These are phyloP conservation scores for Acropora yongei DNA, from an alignment of 64 coral and sea anemone species.

Conservation along the genomic window DNA sequence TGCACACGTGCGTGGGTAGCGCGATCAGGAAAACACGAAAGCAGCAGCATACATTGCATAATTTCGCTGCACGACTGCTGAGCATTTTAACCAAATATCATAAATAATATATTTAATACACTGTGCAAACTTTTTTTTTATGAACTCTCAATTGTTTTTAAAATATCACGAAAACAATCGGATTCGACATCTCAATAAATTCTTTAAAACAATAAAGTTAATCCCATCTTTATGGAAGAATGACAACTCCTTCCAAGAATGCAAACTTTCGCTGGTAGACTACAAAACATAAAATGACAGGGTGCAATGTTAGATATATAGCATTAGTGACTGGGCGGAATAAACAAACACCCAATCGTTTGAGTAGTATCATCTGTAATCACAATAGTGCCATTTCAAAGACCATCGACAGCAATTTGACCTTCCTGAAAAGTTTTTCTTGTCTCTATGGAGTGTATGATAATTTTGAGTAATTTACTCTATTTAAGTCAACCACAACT, in stretches of 20 bases:
- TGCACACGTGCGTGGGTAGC: background rate
- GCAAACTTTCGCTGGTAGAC: too few species aligned
- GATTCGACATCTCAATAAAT: background rate
- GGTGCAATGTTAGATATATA: background rate
- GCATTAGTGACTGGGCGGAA: background rate
- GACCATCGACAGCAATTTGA: background rate
- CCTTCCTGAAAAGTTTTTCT: background rate
- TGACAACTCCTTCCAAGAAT: too few species aligned
- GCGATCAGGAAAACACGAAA: background rate
- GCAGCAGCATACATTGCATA: background rate
- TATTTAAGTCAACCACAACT: background rate
- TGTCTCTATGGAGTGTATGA: background rate
- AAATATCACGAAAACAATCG: conserved; percentile 17
- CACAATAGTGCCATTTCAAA: background rate
- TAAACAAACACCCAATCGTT: conserved; percentile 3
- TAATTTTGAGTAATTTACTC: background rate
- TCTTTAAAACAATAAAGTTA: background rate
- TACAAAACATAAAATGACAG: too few species aligned
- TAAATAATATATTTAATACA: conserved; percentile 43
- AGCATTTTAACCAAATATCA: background rate
- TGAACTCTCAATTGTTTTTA: background rate
- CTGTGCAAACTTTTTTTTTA: background rate
- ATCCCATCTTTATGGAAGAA: background rate
- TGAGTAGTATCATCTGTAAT: too few species aligned
- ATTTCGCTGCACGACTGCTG: background rate